Evolutionary conservation across 2,888 invertebrate genomes (phyloP), one percentile per base, ranked within the genome.

Genomic region (Xestia c-nigrum): DNA sequence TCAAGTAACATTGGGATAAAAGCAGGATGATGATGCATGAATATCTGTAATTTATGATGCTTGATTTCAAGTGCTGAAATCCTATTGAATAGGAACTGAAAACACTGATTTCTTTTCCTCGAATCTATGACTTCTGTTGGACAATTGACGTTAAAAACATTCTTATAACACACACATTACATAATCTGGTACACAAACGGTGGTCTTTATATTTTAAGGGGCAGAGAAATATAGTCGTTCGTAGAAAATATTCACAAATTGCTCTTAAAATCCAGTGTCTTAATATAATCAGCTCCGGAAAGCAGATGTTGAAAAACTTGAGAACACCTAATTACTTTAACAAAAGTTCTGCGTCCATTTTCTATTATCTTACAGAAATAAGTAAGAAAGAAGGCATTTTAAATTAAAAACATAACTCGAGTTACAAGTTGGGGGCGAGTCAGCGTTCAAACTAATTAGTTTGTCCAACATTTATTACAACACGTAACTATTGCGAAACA

Each of bases 361-460:
- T 46, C 5, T 16, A 19, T 57, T 12, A 38, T 3, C 38, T 67
- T 38, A 46, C 24, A 61, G 61, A 76, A 57, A 38, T 64, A 64
- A 63, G 21, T 21, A 52, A 66, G 38, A 55, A 57, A 64, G 50
- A 57, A 64, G 50, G 59, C 6, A 46, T 68, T 67, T 71, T 0
- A 70, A 80, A 80, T 79, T 52, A 47, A 67, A 74, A 74, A 38
- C 43, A 31, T 67, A 57, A 38, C 38, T 67, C 38, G 21, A 57
- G 70, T 50, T 47, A 46, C 38, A 63, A 70, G 63, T 71, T 74
- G 55, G 24, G 43, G 16, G 52, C 5, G 14, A 71, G 47, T 52
- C 57, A 43, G 81, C 46, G 43, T 64, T 46, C 71, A 24, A 71
- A 67, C 59, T 61, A 61, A 84, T 78, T 78, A 73, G 61, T 80